Evolutionary conservation across 1,140 invertebrate species (phyloP), one percentile per base, ranked within the genome.

Genomic region (Drosophila tristis): DNA sequence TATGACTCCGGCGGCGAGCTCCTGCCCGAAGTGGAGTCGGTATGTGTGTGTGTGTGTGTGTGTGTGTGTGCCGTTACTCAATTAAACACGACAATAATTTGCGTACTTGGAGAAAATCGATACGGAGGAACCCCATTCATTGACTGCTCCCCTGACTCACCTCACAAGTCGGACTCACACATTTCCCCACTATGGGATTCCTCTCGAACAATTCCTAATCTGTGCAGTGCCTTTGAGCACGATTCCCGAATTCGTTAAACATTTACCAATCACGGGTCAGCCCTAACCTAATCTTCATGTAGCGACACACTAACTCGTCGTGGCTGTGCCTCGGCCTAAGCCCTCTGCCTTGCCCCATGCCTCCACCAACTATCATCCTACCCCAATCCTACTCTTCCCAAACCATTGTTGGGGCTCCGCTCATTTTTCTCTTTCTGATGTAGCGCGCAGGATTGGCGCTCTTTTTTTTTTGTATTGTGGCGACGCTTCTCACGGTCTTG

Each of bases 251-350:
- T 11, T 16, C 9, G 43, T 47, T 48, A 48, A 47, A 39, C 29
- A 49, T 58, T n/a, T 47, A 72, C 49, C 47, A 48, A 53, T 64
- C 54, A 39, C 60, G 51, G 64, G 51, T 74, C 74, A 86, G 79
- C 82, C 70, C 74, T 87, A 87, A 87, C 82, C 82, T 78, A 82
- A 87, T 78, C 74, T 62, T 86, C 58, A 78, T 68, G 51, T 77
- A 68, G 45, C 82, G 78, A 75, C 74, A 71, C 50, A 80, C 72
- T 85, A 67, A 76, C 60, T 73, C 11, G 60, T 54, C 65, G 54
- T 48, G 29, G 64, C 20, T 39, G n/a, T 23, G 39, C 47, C 39
- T 16, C 51, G 20, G 9, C 16, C 35, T 9, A 8, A 9, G 26
- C n/a, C 31, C 39, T 29, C 47, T 13, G 35, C 20, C 1, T 1